These are phyloP conservation scores for Ephialtes manifestator DNA, from an alignment of 2,888 invertebrate species.

Conservation along the genomic window DNA sequence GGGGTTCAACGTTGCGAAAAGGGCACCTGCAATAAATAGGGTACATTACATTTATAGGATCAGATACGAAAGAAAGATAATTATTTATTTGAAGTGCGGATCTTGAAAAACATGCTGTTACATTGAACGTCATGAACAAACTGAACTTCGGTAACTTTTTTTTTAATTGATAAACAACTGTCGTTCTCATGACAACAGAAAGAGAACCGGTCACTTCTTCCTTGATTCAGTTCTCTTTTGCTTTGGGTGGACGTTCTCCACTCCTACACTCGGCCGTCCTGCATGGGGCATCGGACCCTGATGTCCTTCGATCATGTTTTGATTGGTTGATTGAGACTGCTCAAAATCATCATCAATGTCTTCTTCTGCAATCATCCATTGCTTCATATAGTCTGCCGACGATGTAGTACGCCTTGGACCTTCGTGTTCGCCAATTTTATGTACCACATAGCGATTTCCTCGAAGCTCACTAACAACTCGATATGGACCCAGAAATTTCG, in stretches of 20 bases:
- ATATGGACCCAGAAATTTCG: slow-evolving; percentile 76
- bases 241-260: too few relatives aligned
- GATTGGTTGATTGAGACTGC: slow-evolving; percentile 33
- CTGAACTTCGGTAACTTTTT: too few relatives aligned
- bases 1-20: too few relatives aligned
- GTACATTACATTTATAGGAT: too few relatives aligned
- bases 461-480: slow-evolving; percentile 52
- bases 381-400: slow-evolving; percentile 53
- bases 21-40: too few relatives aligned
- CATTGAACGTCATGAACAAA: too few relatives aligned
- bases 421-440: slow-evolving; percentile 32
- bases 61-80: background rate
- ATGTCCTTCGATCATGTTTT: too few relatives aligned
- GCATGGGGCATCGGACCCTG: too few relatives aligned
- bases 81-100: background rate
- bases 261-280: slow-evolving; percentile 46
- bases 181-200: too few relatives aligned
- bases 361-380: background rate
- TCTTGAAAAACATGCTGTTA: background rate
- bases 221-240: too few relatives aligned
- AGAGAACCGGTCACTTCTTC: too few relatives aligned
- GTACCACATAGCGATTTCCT: slow-evolving; percentile 47
- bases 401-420: slow-evolving; percentile 32
- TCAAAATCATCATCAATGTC: background rate
- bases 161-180: too few relatives aligned